Percentiles rank a stretch among this genome's conserved stretches.
phyloP scores from a whole-genome alignment of 2,888 invertebrate genomes.

The Dendrolimus pini region DNA sequence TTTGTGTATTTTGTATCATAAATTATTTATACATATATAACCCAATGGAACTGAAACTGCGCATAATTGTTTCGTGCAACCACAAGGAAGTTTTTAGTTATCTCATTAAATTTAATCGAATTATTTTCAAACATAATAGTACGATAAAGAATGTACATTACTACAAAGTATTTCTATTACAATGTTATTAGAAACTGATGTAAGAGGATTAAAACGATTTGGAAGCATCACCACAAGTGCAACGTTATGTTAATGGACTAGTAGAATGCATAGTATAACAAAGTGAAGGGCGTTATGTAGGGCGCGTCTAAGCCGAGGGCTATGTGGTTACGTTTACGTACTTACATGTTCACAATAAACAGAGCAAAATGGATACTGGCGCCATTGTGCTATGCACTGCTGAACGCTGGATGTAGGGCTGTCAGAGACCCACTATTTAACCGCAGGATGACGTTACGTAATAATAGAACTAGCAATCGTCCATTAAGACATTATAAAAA shows the following conservation, averaged over 20 bases:
- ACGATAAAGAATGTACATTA: too few species aligned
- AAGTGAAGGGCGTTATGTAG: slow-evolving; percentile 36
- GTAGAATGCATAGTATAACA: slow-evolving; percentile 28
- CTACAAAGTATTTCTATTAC: too few species aligned
- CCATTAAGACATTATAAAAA: too few species aligned
- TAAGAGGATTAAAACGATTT: slow-evolving; percentile 21
- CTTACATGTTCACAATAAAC: not conserved
- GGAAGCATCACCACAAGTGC: slow-evolving; percentile 23
- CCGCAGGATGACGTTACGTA: too few species aligned
- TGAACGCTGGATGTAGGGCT: slow-evolving; percentile 3
- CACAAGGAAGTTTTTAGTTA: too few species aligned
- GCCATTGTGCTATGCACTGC: slow-evolving; percentile 10
- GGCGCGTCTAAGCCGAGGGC: slow-evolving; percentile 24
- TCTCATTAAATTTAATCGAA: too few species aligned
- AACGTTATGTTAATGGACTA: slow-evolving; percentile 23
- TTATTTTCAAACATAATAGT: too few species aligned
- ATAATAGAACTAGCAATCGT: too few species aligned
- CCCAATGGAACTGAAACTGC: too few species aligned
- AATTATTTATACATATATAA: too few species aligned
- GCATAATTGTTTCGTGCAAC: too few species aligned
- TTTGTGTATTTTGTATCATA: too few species aligned
- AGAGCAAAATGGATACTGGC: slow-evolving; percentile 5
- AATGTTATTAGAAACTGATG: not conserved
- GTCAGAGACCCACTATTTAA: not conserved
- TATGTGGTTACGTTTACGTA: slow-evolving; percentile 4